Base-by-base conservation (phyloP, 2,888 invertebrate genomes). In the Ichneumoninae sp. region DNA sequence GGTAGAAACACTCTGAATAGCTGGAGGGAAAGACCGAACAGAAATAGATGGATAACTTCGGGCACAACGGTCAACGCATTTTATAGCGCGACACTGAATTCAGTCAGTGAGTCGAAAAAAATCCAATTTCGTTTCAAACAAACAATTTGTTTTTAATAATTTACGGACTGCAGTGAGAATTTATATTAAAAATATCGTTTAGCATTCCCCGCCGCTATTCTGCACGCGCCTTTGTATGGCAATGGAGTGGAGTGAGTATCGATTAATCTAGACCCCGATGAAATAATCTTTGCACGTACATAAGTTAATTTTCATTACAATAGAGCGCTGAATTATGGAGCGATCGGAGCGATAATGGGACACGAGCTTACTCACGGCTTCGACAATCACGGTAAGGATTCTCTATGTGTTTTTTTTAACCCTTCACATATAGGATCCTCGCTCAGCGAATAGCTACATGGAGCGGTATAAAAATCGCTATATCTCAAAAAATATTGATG, bases 321-420 rank as follows among this genome's bases (percentile, higher is more conserved):
- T 93, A 96, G 96, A 90, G 96, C 96, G 0, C 95, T 96, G 78
- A 96, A 97, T 93, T 97, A 97, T 91, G 97, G 97, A 73, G 96
- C 96, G 0, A 96, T 97, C 89, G 97, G 97, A 81, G 97, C 97
- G 82, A 97, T 97, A 88, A 97, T 97, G 95, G 97, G 97, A 10
- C 97, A 97, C 90, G 97, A 97, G 94, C 96, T 97, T 47, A 97
- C 97, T 0, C 97, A 97, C 91, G 97, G 97, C 69, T 97, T 97
- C 92, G 97, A 97, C 88, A 97, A 97, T 92, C 95, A 96, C 95
- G 97, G 96, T 96, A 89, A 73, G 60, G 44, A 65, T 50, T 33
- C 50, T 33, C 75, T 6, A 13, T 5, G 6, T 36, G 1, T 5
- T 33, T 57, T 57, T 19, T 54, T 19, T 22, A 1, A 36, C 10